Percentiles rank a stretch among this genome's conserved stretches.
Conservation (phyloP, 2,113 vertebrate species). For the Melanerpes aurifrons region DNA sequence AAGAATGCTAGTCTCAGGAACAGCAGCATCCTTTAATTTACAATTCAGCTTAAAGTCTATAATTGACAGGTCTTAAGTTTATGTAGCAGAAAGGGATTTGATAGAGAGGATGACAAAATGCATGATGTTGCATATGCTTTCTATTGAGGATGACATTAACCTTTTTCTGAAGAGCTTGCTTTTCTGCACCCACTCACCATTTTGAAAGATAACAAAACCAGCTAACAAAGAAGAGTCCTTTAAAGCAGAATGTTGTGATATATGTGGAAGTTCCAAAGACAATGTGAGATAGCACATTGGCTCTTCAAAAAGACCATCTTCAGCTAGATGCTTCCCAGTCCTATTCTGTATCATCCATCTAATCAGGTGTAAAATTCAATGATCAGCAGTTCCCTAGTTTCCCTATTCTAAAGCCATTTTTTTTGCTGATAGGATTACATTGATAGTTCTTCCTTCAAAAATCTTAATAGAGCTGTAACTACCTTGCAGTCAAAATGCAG, state of each 20-base stretch:
- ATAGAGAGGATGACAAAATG: background rate
- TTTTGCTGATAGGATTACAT: background rate
- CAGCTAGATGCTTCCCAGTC: background rate
- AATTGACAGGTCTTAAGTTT: background rate
- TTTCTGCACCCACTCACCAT: background rate
- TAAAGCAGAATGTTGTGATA: background rate
- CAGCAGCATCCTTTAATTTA: background rate
- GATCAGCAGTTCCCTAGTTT: background rate
- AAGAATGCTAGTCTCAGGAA: background rate
- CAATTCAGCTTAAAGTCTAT: background rate
- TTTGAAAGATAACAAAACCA: background rate
- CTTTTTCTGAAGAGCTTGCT: background rate
- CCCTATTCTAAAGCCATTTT: background rate
- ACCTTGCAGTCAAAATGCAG: background rate
- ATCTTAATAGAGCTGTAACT: background rate
- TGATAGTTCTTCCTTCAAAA: background rate
- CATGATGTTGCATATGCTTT: fast-evolving
- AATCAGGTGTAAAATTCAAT: background rate
- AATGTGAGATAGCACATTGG: background rate
- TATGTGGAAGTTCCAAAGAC: background rate
- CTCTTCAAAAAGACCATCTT: background rate
- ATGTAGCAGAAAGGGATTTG: background rate
- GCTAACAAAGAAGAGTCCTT: background rate
- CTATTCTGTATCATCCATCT: background rate
- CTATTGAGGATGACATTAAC: background rate